phyloP scores from a whole-genome alignment of 2,113 vertebrate genomes.

The Ginglymostoma cirratum region DNA sequence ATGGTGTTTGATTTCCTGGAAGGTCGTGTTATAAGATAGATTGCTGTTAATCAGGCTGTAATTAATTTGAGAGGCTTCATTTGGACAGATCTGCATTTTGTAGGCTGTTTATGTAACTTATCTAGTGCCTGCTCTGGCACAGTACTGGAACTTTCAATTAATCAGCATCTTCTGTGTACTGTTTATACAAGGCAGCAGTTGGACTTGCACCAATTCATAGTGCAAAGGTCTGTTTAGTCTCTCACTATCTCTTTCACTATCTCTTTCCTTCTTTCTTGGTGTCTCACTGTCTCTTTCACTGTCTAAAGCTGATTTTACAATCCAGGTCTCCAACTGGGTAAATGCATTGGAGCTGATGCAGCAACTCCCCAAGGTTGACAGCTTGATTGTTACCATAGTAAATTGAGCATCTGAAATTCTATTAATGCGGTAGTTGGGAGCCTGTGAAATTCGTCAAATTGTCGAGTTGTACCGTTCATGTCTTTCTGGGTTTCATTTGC shows the following conservation, averaged over 20 bases:
- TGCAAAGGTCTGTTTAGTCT: not conserved
- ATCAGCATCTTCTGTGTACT: not conserved
- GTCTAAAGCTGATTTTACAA: not conserved
- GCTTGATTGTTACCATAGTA: not conserved
- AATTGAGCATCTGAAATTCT: not conserved
- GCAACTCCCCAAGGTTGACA: not conserved
- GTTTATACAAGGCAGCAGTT: not conserved
- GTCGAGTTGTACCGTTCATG: not conserved
- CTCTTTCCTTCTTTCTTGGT: not conserved
- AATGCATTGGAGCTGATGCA: not conserved
- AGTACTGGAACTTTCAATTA: not conserved
- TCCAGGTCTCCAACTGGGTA: not conserved
- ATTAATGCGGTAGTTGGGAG: not conserved
- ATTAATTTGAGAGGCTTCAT: conserved; percentile 26
- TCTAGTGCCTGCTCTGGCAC: not conserved
- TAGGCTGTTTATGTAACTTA: not conserved
- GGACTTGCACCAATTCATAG: not conserved
- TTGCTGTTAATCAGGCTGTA: not conserved
- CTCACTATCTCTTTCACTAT: not conserved
- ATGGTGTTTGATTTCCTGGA: not conserved
- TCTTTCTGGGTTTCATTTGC: not conserved
- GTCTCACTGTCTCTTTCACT: not conserved
- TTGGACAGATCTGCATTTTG: not conserved
- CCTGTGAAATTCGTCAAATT: not conserved
- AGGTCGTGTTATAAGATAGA: not conserved